Conservation (phyloP, 1,140 invertebrate species). For the Drosophila malerkotliana region DNA sequence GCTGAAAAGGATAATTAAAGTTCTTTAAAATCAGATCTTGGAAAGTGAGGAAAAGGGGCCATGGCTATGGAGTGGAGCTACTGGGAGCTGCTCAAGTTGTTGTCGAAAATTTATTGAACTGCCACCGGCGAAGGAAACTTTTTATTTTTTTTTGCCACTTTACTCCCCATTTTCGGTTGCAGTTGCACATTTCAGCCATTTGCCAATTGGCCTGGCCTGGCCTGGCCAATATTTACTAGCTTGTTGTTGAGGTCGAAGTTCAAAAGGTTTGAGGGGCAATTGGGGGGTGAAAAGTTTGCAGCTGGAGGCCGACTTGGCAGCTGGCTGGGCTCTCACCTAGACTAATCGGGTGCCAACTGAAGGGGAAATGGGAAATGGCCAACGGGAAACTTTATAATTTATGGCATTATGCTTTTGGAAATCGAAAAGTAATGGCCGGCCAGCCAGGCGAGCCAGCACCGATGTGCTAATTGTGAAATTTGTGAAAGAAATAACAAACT, state of each 20-base stretch:
- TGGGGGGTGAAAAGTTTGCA: slow-evolving; percentile 24
- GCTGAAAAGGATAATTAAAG: slow-evolving; percentile 85
- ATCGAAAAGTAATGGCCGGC: slow-evolving; percentile 31
- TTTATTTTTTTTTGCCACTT: slow-evolving; percentile 23
- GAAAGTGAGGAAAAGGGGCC: slow-evolving; percentile 37
- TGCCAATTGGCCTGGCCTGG: slow-evolving; percentile 37
- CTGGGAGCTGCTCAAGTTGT: slow-evolving; percentile 62
- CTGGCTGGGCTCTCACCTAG: slow-evolving; percentile 52
- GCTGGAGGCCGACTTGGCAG: slow-evolving; percentile 50
- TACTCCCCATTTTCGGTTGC: slow-evolving; percentile 15
- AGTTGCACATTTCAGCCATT: slow-evolving; percentile 59
- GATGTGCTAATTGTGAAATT: slow-evolving; percentile 34
- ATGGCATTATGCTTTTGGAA: slow-evolving; percentile 51
- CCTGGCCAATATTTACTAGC: slow-evolving; percentile 51
- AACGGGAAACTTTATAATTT: slow-evolving; percentile 51
- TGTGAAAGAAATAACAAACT: neutral
- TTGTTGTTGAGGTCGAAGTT: slow-evolving; percentile 53
- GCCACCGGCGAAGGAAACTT: slow-evolving; percentile 41
- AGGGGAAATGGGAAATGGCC: slow-evolving; percentile 40
- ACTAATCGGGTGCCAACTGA: slow-evolving; percentile 50
- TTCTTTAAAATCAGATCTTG: neutral
- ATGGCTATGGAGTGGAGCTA: slow-evolving; percentile 15
- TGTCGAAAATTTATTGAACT: slow-evolving; percentile 74
- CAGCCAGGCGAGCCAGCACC: neutral
- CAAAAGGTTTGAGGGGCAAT: neutral